Base-by-base conservation (phyloP, 2,113 vertebrate genomes). In the Mohoua ochrocephala region DNA sequence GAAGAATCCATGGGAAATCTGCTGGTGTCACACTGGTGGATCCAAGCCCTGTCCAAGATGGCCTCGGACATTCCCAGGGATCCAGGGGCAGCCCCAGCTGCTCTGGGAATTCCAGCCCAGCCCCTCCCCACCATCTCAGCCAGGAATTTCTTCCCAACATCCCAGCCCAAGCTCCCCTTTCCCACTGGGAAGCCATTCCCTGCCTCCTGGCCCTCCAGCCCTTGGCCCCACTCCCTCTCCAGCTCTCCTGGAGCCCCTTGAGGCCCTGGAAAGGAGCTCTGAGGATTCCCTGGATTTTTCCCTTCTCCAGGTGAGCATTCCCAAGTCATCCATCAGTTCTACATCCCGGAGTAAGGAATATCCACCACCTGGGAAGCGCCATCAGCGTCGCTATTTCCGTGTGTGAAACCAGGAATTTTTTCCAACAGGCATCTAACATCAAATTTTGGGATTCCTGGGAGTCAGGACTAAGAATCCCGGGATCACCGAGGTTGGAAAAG, bases 361-460 rank as follows among this genome's bases (percentile, higher is more conserved):
- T 17, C 14, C 57, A 14, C 49, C 21, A 3, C 41, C 41, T 28
- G 49, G 28, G n/a, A 64, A 28, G 23, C 0, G 0, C 6, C 23
- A 39, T 15, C n/a, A 0, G 0, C 0, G 0, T 39, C n/a, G 4
- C 21, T 8, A 3, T 50, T 59, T 28, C 41, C 17, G 1, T 16
- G 23, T 31, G 10, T 19, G 12, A 27, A 45, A 71, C 20, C 23
- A 7, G 47, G 11, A 74, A 7, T 16, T 42, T 70, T 42, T 79
- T 90, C 86, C 80, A n/a, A 6, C 6, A 31, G 45, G 71, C 69
- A 59, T 41, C 71, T 10, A 10, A 49, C 3, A 26, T 23, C 70
- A 10, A 13, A 35, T 63, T 13, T 1, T 8, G 35, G 63, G 67
- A 52, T 56, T 21, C 21, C 61, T 73, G n/a, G 30, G 41, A 50